phyloP scores from a whole-genome alignment of 2,888 invertebrate genomes.

The Altica lythri region DNA sequence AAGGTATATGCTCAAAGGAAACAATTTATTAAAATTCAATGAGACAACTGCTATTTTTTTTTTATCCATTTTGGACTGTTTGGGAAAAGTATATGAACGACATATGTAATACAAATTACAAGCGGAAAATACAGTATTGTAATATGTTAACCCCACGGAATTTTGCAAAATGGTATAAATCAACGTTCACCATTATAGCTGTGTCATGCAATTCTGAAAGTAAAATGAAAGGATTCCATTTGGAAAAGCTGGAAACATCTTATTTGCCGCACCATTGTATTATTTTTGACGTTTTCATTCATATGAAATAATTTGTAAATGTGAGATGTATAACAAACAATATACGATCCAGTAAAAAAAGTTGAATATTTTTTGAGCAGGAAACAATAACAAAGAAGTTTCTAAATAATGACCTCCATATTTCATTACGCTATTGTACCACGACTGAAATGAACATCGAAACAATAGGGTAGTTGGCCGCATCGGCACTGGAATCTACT shows the following conservation, averaged over 20 bases:
- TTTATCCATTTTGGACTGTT: no score
- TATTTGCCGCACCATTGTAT: slow-evolving; percentile 31
- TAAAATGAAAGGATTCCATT: slow-evolving; percentile 20
- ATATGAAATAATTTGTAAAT: slow-evolving; percentile 32
- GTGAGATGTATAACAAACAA: slow-evolving; percentile 33
- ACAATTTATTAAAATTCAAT: no score
- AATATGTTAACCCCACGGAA: no score
- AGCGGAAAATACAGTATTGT: no score
- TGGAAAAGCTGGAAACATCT: slow-evolving; percentile 28
- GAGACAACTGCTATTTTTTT: no score
- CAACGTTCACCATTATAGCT: slow-evolving; percentile 11
- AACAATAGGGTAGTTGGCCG: slow-evolving; percentile 48
- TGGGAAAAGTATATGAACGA: no score
- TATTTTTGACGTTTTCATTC: slow-evolving; percentile 26
- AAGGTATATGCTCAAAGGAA: no score
- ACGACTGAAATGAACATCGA: slow-evolving; percentile 48
- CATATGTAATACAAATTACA: no score
- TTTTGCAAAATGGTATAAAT: slow-evolving; percentile 20
- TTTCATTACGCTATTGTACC: slow-evolving; percentile 49
- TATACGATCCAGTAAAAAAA: slow-evolving; percentile 28
- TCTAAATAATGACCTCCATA: slow-evolving; percentile 49
- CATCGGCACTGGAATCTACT: slow-evolving; percentile 43
- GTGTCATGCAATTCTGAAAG: slow-evolving; percentile 8
- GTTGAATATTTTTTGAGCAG: slow-evolving; percentile 36
- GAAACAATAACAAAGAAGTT: slow-evolving; percentile 41